Evolutionary conservation across 2,888 invertebrate species (phyloP).

Genomic region (Microdon myrmicae): DNA sequence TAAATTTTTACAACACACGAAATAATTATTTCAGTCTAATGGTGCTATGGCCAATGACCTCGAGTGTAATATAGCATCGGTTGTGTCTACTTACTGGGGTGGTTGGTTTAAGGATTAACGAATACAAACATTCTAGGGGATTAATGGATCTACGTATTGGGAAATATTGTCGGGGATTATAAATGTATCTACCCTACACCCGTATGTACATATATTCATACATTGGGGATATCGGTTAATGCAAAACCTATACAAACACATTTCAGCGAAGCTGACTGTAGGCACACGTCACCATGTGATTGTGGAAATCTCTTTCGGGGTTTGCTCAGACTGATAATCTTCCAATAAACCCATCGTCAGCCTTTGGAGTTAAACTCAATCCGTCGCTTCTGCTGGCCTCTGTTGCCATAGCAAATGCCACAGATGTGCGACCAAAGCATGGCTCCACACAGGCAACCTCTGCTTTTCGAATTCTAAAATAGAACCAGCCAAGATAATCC

Average conservation of each 20-base stretch:
- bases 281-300: constrained; percentile 35
- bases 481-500: constrained; percentile 54
- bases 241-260: constrained; percentile 20
- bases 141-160: constrained; percentile 53
- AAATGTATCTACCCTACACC: constrained; percentile 33
- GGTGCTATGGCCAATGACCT: constrained; percentile 26
- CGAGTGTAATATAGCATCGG: constrained; percentile 26
- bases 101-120: constrained; percentile 66
- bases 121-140: constrained; percentile 57
- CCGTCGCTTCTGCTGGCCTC: constrained; percentile 1
- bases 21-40: constrained; percentile 15
- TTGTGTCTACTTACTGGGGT: constrained; percentile 29
- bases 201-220: constrained; percentile 14
- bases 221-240: constrained; percentile 3
- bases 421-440: constrained; percentile 12
- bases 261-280: too few species aligned
- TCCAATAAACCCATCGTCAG: constrained; percentile 41
- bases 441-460: constrained; percentile 6
- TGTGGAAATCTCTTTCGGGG: constrained; percentile 50
- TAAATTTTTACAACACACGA: too few species aligned
- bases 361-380: constrained; percentile 30
- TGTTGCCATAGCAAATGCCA: background rate
- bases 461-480: constrained; percentile 45
- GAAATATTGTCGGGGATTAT: constrained; percentile 52
- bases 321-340: constrained; percentile 50